Conservation (phyloP, 1,140 invertebrate genomes). For the Cydia amplana region DNA sequence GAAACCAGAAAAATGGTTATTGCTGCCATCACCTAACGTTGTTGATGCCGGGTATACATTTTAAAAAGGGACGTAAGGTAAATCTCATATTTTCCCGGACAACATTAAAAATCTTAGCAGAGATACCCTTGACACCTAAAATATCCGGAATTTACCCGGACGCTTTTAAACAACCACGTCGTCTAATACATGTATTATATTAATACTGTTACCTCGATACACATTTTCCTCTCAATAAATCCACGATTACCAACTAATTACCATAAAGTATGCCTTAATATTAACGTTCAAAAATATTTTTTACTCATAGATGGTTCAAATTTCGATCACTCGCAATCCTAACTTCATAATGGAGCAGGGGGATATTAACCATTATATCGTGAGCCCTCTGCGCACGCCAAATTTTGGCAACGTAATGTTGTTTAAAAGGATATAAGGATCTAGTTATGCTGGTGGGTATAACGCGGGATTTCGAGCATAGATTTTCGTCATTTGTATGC, state of each 20-base stretch:
- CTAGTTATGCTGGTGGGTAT: background rate
- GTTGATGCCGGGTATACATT: too few species aligned
- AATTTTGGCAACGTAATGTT: background rate
- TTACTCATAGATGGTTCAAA: slow-evolving; percentile 28
- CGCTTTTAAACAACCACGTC: too few species aligned
- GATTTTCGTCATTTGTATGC: slow-evolving; percentile 33
- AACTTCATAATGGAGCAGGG: slow-evolving; percentile 31
- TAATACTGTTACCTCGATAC: background rate
- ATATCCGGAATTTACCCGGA: too few species aligned
- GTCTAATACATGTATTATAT: slow-evolving; percentile 3
- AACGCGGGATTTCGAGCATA: slow-evolving; percentile 30
- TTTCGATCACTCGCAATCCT: slow-evolving; percentile 31
- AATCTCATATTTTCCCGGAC: too few species aligned
- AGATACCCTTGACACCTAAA: too few species aligned
- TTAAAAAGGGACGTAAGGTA: too few species aligned
- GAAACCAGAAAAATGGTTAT: too few species aligned
- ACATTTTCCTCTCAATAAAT: background rate
- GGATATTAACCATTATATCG: slow-evolving; percentile 21
- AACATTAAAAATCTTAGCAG: too few species aligned
- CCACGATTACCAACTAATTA: slow-evolving; percentile 24
- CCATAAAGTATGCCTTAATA: slow-evolving; percentile 14
- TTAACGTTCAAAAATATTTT: slow-evolving; percentile 14
- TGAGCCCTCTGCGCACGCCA: background rate
- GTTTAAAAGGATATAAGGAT: slow-evolving; percentile 10
- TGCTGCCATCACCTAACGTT: too few species aligned